phyloP scores from a whole-genome alignment of 1,140 invertebrate species.

The Macrobrachium nipponense region DNA sequence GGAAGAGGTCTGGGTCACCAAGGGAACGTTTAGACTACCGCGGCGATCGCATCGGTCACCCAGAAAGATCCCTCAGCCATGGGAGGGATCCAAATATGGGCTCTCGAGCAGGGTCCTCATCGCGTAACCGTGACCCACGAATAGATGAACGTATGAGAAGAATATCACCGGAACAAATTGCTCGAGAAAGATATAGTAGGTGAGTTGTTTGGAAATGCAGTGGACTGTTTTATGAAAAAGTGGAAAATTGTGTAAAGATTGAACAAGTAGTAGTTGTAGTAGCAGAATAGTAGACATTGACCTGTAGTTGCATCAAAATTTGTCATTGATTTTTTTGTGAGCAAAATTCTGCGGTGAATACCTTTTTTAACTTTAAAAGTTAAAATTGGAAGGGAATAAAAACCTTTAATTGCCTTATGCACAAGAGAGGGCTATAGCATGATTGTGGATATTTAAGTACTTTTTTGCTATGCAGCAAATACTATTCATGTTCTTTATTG shows the following conservation, averaged over 20 bases:
- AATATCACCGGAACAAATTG: constrained; percentile 38
- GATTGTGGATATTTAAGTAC: no score
- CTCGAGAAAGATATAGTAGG: constrained; percentile 48
- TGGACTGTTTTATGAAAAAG: neutral
- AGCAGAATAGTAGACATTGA: neutral
- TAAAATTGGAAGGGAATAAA: no score
- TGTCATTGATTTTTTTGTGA: no score
- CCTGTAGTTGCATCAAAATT: no score
- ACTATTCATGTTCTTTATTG: no score
- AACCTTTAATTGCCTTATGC: no score
- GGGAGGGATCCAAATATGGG: constrained; percentile 30
- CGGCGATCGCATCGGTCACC: constrained; percentile 15
- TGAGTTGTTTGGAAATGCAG: neutral
- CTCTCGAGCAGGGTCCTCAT: constrained; percentile 15
- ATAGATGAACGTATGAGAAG: constrained; percentile 38
- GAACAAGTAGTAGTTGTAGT: neutral
- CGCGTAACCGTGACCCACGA: constrained; percentile 31
- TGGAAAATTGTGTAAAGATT: neutral
- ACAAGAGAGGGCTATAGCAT: no score
- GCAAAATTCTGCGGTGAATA: no score
- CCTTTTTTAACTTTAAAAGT: no score
- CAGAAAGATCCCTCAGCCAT: constrained; percentile 45
- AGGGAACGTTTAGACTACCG: constrained; percentile 44
- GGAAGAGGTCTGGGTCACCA: constrained; percentile 45
- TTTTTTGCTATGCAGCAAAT: no score